Evolutionary conservation across 2,797 vertebrate species (phyloP), one percentile per base, ranked within the genome.

Genomic region (Anguilla anguilla): DNA sequence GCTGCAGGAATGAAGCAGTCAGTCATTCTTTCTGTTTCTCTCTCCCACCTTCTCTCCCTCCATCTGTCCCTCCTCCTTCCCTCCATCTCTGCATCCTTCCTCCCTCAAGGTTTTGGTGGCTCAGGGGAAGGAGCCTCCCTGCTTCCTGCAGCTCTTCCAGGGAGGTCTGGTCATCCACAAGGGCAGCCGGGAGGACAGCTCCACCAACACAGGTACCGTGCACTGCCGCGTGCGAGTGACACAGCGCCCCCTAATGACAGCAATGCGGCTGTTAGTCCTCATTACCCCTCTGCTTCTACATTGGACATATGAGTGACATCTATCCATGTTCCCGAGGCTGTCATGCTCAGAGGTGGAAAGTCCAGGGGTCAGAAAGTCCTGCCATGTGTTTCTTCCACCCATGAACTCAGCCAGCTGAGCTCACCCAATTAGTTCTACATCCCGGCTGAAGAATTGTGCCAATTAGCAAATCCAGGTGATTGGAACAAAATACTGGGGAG

Each of bases 131-230:
- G 97, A 97, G 69, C 95, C 96, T 0, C 93, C 96, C 0, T 96
- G 95, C 88, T 97, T 97, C 91, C 94, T 97, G 89, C 97, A 96
- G 93, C 95, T 97, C 35, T 97, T 97, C 93, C 93, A 94, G 79
- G 96, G 96, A 87, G 94, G 94, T 39, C 91, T 97, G 92, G 92
- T 96, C 51, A 90, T 96, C 89, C 95, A 96, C 91, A 94, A 86
- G 88, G 94, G 93, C 57, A 91, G 91, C 53, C 87, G 93, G 86
- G 95, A 94, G 22, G 91, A 93, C 22, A 35, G 83, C 1, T 83
- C 89, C 22, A 35, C 89, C 59, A 86, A 67, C 31, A 46, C 94
- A 93, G 96, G 96, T 96, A 10, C 84, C 28, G 64, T 49, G 46
- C 82, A 19, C 87, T 4, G 19, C 67, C 17, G 69, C 31, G 25